Base-by-base conservation (phyloP, 2,113 vertebrate species). In the Craseonycteris thonglongyai region DNA sequence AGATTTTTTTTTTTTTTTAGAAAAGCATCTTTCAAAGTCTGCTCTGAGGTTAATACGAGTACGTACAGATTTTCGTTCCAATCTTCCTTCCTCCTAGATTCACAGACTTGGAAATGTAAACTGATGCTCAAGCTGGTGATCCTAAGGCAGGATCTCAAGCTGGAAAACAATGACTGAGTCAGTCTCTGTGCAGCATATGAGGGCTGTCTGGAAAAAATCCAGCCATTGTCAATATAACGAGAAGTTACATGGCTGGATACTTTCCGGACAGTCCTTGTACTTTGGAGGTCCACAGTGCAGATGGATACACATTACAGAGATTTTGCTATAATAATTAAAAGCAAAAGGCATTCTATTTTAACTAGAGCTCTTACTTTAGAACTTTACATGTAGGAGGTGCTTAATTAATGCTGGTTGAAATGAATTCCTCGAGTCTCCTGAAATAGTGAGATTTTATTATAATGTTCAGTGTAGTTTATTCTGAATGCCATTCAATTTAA, bases 11-110 rank as follows among this genome's bases (percentile, higher is more conserved):
- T 19, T 69, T 68, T 63, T 22, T 47, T 74, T 18, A 56, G 75
- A 87, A 94, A 96, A 85, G 58, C 35, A 92, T 59, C 68, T 92
- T 94, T 72, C 74, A 89, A 88, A 79, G 66, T 72, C 61, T 95
- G 38, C 69, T 93, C 38, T 66, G 51, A 79, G 86, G 81, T 82
- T 56, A 75, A 59, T n/a, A 61, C 3, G 1, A 76, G n/a, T n/a
- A n/a, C 49, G 18, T 51, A 51, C 49, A 51, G 49, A 90, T 75
- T 91, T 95, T 91, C 76, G 75, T 80, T 63, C 54, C 88, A 81
- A 69, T 93, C 63, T 90, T 85, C 35, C 59, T 18, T 82, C 18
- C 47, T 90, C 9, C 56, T 74, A 54, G 65, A 92, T 87, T 56
- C 79, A 78, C 49, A 42, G 84, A 40, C 58, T 90, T 65, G 56